Conservation (phyloP, 2,113 vertebrate genomes). For the Dromas ardeola region DNA sequence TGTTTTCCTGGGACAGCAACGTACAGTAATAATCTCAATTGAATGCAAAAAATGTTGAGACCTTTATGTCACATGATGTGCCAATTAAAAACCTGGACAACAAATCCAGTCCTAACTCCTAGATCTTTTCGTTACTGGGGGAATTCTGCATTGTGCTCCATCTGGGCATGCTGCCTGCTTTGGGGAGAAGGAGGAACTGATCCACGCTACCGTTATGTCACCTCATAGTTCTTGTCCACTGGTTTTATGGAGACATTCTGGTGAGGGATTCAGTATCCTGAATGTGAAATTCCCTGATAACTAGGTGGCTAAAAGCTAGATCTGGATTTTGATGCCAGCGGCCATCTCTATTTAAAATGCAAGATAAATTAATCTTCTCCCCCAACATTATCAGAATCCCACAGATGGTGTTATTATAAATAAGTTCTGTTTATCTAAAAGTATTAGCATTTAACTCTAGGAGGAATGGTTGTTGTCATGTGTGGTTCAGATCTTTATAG, state of each 20-base stretch:
- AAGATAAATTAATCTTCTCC: slow-evolving; percentile 64
- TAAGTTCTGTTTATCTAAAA: slow-evolving; percentile 66
- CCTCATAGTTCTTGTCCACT: background rate
- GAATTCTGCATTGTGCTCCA: background rate
- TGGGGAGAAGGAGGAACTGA: background rate
- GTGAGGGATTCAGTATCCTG: background rate
- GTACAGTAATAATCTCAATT: background rate
- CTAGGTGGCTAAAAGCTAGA: slow-evolving; percentile 35
- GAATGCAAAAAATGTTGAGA: background rate
- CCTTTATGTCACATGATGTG: background rate
- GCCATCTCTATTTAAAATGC: slow-evolving; percentile 67
- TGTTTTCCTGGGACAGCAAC: background rate
- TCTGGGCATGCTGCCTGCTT: background rate
- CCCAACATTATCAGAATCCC: slow-evolving; percentile 59
- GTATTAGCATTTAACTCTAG: slow-evolving; percentile 63
- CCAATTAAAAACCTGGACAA: background rate
- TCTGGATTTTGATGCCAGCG: slow-evolving; percentile 41
- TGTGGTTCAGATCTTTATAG: slow-evolving; percentile 44
- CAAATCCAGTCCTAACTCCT: background rate
- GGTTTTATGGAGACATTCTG: background rate
- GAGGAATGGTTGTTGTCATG: slow-evolving; percentile 40
- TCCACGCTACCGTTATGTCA: background rate
- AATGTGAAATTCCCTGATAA: slow-evolving; percentile 55
- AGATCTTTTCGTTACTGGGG: background rate
- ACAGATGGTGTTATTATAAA: slow-evolving; percentile 53